phyloP scores from a whole-genome alignment of 2,888 invertebrate genomes.

The Elmis aenea region DNA sequence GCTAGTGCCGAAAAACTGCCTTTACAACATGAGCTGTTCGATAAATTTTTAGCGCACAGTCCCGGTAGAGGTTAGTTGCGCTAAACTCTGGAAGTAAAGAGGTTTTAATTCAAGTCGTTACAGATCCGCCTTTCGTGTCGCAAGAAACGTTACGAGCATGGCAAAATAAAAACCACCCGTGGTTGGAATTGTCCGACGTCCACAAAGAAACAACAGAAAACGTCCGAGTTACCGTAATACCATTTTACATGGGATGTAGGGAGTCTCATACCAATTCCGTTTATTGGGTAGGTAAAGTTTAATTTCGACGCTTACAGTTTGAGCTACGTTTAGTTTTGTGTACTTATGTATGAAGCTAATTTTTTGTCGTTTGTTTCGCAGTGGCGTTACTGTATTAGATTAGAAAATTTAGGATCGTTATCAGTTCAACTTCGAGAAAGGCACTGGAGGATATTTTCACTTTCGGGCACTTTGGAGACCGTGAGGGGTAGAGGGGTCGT shows the following conservation, averaged over 20 bases:
- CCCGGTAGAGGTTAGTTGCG: conserved; percentile 62
- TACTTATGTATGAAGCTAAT: conserved; percentile 1
- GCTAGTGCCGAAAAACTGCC: conserved; percentile 83
- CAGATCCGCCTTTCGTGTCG: conserved; percentile 80
- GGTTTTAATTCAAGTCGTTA: conserved; percentile 14
- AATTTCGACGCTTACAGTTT: too few relatives aligned
- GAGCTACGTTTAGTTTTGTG: too few relatives aligned
- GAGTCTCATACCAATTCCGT: conserved; percentile 88
- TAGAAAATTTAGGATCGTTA: conserved; percentile 88
- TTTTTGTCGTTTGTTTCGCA: conserved; percentile 38
- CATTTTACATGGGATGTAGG: conserved; percentile 95
- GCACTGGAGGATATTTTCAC: conserved; percentile 97
- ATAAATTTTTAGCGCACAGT: conserved; percentile 83
- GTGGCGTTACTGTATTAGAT: conserved; percentile 97
- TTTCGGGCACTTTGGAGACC: conserved; percentile 90
- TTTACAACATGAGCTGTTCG: conserved; percentile 92
- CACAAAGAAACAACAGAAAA: conserved; percentile 96
- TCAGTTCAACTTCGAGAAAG: conserved; percentile 91
- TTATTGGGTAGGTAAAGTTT: too few relatives aligned
- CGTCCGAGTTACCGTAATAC: conserved; percentile 94
- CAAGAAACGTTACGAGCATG: conserved; percentile 89
- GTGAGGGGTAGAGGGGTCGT: conserved; percentile 93
- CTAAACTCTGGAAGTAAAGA: neutral
- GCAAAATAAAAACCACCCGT: conserved; percentile 97
- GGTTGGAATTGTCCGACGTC: conserved; percentile 94